These are phyloP conservation scores for Anodontia alba DNA, from an alignment of 2,888 invertebrate genomes.

Conservation along the genomic window DNA sequence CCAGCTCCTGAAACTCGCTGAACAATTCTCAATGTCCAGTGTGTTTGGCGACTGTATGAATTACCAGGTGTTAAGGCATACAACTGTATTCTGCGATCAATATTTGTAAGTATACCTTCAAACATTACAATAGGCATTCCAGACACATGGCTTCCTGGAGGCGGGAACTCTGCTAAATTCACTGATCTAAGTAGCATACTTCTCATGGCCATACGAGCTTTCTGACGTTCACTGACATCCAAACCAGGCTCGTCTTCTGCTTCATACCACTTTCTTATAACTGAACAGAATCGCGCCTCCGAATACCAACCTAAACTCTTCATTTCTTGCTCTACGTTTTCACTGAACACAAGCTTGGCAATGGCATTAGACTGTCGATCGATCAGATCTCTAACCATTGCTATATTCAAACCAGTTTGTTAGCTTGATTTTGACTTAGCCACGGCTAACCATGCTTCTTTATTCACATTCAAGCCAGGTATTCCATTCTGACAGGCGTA, in stretches of 20 bases:
- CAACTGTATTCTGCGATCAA: slow-evolving; percentile 38
- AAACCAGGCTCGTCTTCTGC: slow-evolving; percentile 49
- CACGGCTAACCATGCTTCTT: background rate
- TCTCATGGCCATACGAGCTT: slow-evolving; percentile 23
- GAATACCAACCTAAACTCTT: background rate
- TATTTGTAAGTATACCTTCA: slow-evolving; percentile 42
- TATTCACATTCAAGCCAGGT: background rate
- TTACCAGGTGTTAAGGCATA: background rate
- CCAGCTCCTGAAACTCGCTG: slow-evolving; percentile 7
- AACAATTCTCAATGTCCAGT: slow-evolving; percentile 42
- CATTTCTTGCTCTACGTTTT: slow-evolving; percentile 18
- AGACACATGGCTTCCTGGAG: slow-evolving; percentile 26
- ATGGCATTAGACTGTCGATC: slow-evolving; percentile 39
- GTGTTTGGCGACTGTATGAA: slow-evolving; percentile 32
- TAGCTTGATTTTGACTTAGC: background rate
- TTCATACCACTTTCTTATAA: slow-evolving; percentile 31
- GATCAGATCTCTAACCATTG: slow-evolving; percentile 34
- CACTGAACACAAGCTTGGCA: slow-evolving; percentile 31
- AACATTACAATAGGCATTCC: slow-evolving; percentile 47
- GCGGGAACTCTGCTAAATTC: background rate
- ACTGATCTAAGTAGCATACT: slow-evolving; percentile 9
- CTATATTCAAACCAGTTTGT: background rate
- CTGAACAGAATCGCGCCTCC: slow-evolving; percentile 36
- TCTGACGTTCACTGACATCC: slow-evolving; percentile 19
- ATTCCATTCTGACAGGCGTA: background rate